A percentile compares a stretch with the other conserved stretches of the same genome.
These are phyloP conservation scores for Forficula auricularia DNA, from an alignment of 1,140 invertebrate species.

Conservation along the genomic window DNA sequence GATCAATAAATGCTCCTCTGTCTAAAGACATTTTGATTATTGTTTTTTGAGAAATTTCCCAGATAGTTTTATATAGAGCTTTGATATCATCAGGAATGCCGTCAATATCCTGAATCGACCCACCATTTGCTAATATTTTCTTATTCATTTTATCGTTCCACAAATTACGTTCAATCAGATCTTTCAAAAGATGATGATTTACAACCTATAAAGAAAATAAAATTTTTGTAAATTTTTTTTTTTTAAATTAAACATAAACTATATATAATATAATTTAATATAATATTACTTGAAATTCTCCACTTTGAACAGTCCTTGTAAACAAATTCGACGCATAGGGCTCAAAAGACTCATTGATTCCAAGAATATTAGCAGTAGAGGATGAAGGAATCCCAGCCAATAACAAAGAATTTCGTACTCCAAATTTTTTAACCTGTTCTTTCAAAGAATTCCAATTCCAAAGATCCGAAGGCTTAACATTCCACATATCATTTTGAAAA, in stretches of 20 bases:
- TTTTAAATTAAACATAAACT: too few species aligned
- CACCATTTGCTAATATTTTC: slow-evolving; percentile 77
- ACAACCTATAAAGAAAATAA: slow-evolving; percentile 72
- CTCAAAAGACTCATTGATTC: slow-evolving; percentile 97
- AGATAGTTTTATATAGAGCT: slow-evolving; percentile 90
- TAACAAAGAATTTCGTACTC: slow-evolving; percentile 85
- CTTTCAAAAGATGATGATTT: slow-evolving; percentile 88
- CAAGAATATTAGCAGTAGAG: slow-evolving; percentile 96
- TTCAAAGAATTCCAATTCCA: slow-evolving; percentile 83
- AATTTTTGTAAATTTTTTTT: neutral
- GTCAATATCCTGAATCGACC: slow-evolving; percentile 80
- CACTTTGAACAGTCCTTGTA: slow-evolving; percentile 78
- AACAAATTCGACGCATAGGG: slow-evolving; percentile 98
- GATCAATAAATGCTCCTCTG: slow-evolving; percentile 93
- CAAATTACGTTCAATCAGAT: slow-evolving; percentile 74
- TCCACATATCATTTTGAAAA: slow-evolving; percentile 98
- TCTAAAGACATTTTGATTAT: slow-evolving; percentile 96
- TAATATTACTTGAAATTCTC: slow-evolving; percentile 52
- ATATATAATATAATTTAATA: too few species aligned
- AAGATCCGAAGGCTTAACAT: slow-evolving; percentile 63
- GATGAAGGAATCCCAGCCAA: slow-evolving; percentile 98
- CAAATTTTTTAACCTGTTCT: slow-evolving; percentile 72
- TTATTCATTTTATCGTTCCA: slow-evolving; percentile 98
- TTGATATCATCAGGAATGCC: slow-evolving; percentile 79
- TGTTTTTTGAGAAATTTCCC: slow-evolving; percentile 92